A percentile compares a stretch with the other conserved stretches of the same genome.
phyloP scores from a whole-genome alignment of 2,113 vertebrate genomes.

The Lamprologus speciosus region DNA sequence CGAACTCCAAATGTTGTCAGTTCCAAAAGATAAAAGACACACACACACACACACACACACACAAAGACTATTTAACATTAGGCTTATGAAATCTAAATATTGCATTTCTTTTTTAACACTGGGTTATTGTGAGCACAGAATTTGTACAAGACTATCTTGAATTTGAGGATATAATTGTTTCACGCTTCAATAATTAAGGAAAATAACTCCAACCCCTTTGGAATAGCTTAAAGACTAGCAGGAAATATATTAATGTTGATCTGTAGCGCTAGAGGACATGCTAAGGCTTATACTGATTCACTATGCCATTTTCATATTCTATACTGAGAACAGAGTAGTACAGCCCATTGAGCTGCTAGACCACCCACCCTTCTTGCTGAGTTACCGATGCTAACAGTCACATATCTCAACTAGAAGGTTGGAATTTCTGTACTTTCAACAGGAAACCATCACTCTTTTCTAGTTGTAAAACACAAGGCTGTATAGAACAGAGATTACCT shows the following conservation, averaged over 20 bases:
- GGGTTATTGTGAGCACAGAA: neutral
- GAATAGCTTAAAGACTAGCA: neutral
- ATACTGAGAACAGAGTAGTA: neutral
- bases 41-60: neutral
- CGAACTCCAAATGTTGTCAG: neutral
- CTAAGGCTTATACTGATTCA: neutral
- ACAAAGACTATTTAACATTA: neutral
- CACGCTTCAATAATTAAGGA: neutral
- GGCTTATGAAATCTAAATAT: neutral
- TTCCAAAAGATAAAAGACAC: neutral
- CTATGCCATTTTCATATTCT: neutral
- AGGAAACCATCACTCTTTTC: neutral
- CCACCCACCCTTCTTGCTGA: neutral
- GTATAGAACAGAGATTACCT: neutral
- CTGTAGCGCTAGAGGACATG: neutral
- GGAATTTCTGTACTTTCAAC: neutral
- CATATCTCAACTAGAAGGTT: neutral
- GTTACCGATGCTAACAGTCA: slow-evolving; percentile 16
- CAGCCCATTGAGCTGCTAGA: neutral
- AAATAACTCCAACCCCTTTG: neutral
- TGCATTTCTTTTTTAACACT: neutral
- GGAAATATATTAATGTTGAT: neutral
- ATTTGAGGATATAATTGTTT: neutral
- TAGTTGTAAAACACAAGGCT: neutral
- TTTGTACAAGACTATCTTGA: neutral